Conservation (phyloP, 2,113 vertebrate species). For the Xiphophorus hellerii region DNA sequence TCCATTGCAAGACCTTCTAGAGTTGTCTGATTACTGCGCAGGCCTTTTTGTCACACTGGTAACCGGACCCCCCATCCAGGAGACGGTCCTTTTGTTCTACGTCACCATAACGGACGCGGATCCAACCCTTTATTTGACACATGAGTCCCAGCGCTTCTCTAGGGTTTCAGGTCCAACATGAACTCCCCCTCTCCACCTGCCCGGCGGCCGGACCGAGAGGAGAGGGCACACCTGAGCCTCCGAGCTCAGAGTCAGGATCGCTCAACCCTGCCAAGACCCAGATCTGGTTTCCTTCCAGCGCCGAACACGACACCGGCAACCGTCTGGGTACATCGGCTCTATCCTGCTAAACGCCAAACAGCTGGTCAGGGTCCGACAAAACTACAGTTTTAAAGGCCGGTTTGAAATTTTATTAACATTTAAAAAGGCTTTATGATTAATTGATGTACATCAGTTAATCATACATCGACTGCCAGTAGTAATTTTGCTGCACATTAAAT, state of each 20-base stretch:
- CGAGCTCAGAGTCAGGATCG: slow-evolving; percentile 55
- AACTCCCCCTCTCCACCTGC: slow-evolving; percentile 61
- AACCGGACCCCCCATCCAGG: slow-evolving; percentile 58
- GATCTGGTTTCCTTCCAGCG: slow-evolving; percentile 73
- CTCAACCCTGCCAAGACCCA: slow-evolving; percentile 63
- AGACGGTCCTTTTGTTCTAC: slow-evolving; percentile 67
- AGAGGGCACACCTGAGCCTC: slow-evolving; percentile 72
- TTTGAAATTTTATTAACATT: slow-evolving; percentile 26
- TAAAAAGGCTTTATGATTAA: background rate
- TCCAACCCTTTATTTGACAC: slow-evolving; percentile 72
- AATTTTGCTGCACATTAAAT: too few species aligned
- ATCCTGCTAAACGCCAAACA: slow-evolving; percentile 46
- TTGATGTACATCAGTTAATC: background rate
- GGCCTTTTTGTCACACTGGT: slow-evolving; percentile 42
- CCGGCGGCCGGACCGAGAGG: slow-evolving; percentile 45
- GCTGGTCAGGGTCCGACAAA: slow-evolving; percentile 16
- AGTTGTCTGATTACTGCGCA: slow-evolving; percentile 31
- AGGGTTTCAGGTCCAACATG: slow-evolving; percentile 72
- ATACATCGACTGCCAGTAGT: too few species aligned
- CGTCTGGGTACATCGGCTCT: slow-evolving; percentile 39
- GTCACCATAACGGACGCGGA: slow-evolving; percentile 63
- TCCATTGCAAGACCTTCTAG: slow-evolving; percentile 36
- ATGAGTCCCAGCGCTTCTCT: slow-evolving; percentile 64
- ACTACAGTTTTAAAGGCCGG: slow-evolving; percentile 16
- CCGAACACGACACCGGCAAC: slow-evolving; percentile 64